These are phyloP conservation scores for Tricholaema leucomelas DNA, from an alignment of 2,113 vertebrate genomes.

Conservation along the genomic window DNA sequence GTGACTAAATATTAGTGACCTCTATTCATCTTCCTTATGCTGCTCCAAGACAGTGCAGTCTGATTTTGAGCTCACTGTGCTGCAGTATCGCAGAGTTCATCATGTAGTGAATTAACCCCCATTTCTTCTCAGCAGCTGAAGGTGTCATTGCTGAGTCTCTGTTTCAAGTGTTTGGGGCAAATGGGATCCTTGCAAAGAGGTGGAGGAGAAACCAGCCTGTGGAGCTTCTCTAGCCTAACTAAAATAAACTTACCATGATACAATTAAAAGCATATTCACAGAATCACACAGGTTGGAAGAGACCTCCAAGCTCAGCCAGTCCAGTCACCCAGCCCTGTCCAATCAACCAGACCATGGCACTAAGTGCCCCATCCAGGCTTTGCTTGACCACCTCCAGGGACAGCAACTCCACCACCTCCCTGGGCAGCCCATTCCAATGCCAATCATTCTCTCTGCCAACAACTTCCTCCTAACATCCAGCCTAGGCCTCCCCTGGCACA, in stretches of 20 bases:
- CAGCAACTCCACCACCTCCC: no score
- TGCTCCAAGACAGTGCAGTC: not conserved
- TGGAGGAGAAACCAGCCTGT: not conserved
- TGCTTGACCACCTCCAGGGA: no score
- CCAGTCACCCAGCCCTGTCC: no score
- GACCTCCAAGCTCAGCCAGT: no score
- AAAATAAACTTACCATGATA: not conserved
- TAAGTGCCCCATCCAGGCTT: no score
- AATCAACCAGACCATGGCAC: no score
- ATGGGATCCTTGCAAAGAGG: not conserved
- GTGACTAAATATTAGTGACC: constrained; percentile 44
- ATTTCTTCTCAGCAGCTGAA: not conserved
- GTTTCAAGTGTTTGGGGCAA: not conserved
- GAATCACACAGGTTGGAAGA: no score
- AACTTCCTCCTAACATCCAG: no score
- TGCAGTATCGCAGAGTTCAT: not conserved
- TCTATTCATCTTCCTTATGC: constrained; percentile 43
- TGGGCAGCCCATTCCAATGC: no score
- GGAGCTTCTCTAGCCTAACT: not conserved
- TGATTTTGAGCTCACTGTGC: not conserved
- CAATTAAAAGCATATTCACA: not conserved
- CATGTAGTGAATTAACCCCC: not conserved
- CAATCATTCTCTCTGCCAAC: no score
- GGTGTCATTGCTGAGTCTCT: not conserved
- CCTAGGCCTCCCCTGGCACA: no score